Percentiles rank a stretch among this genome's conserved stretches.
Conservation (phyloP, 1,140 invertebrate species). For the Achatina immaculata region DNA sequence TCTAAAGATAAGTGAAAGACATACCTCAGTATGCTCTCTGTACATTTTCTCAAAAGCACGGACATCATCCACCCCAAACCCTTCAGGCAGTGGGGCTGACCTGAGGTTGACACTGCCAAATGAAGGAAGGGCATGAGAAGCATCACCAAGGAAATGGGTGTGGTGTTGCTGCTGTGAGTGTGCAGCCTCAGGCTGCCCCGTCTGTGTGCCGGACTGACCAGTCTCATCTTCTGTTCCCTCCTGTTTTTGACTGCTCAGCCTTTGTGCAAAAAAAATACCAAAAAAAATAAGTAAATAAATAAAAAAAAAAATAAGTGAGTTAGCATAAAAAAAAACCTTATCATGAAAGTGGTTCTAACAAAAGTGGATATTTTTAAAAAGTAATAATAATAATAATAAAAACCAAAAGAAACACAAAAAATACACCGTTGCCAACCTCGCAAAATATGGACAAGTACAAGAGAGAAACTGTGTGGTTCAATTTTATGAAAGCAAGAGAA, state of each 20-base stretch:
- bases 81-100: constrained; percentile 78
- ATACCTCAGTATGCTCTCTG: constrained; percentile 88
- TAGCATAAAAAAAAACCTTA: no score
- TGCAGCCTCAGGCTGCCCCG: constrained; percentile 44
- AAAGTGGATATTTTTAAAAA: no score
- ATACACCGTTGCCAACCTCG: no score
- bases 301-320: no score
- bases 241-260: constrained; percentile 23
- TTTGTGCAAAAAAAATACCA: neutral
- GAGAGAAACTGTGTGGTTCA: no score
- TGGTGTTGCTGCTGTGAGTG: constrained; percentile 70
- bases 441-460: no score
- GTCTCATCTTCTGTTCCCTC: constrained; percentile 46
- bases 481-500: no score
- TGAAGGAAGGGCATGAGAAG: constrained; percentile 82
- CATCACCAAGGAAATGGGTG: constrained; percentile 84
- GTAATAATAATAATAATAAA: no score
- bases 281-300: neutral
- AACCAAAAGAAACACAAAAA: no score
- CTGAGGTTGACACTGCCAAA: constrained; percentile 84
- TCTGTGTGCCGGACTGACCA: constrained; percentile 49
- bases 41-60: constrained; percentile 86
- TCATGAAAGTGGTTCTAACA: no score
- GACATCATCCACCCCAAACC: constrained; percentile 79
- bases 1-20: no score